Base-by-base conservation (phyloP, 2,113 vertebrate species). In the Trichechus manatus region DNA sequence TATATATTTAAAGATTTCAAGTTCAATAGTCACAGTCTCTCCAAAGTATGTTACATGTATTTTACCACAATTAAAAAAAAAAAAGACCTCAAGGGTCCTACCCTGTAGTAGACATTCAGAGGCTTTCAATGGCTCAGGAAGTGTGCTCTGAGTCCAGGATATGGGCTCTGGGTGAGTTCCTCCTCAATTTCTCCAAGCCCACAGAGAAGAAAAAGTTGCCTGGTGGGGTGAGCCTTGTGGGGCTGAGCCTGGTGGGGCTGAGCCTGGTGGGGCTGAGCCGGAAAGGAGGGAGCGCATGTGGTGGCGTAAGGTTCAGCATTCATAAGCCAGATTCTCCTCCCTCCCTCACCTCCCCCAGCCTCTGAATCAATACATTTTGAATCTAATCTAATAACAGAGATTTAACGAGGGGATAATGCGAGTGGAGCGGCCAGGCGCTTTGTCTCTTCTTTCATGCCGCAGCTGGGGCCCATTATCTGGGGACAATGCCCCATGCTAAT, bases 341-440 rank as follows among this genome's bases (percentile, higher is more conserved):
- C 96, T 98, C 94, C 3, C 93, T 95, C 90, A 11, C 50, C 72
- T 86, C 93, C 86, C 53, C 78, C 68, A 87, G 89, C 78, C 90
- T 95, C 94, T 64, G 96, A 98, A 98, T 98, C 98, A 98, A 98
- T 98, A 99, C 98, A 97, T 98, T 98, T 98, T 89, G 98, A 98
- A 98, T 98, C 98, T 98, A 98, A 98, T 99, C 98, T 99, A 98
- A 98, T 99, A 98, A 99, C 98, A 98, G 98, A 99, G 98, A 98
- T 98, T 99, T 98, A 99, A 98, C 98, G 97, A 98, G 98, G 98
- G 98, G 98, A 98, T 99, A 98, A 99, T 98, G 98, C 96, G 91
- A 95, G 97, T 97, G 98, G 98, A 98, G 98, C 98, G 97, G 98
- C 98, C 98, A 93, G 98, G 98, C 97, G 96, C 98, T 98, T 98